Conservation (phyloP, 1,140 invertebrate species). For the Brachystomella parvula region DNA sequence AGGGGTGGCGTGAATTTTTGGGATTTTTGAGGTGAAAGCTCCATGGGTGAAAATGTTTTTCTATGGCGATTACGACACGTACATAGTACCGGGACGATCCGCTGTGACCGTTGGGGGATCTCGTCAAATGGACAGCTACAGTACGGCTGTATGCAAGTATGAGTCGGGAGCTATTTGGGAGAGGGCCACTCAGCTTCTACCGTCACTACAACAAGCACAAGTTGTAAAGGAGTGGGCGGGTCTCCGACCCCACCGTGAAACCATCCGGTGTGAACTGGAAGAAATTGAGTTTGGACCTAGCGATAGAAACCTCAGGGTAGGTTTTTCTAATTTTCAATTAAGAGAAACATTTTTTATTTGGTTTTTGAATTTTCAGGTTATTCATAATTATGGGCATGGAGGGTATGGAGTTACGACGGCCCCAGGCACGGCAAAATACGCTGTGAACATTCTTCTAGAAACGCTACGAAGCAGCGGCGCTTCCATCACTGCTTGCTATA, state of each 20-base stretch:
- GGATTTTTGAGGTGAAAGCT: slow-evolving; percentile 69
- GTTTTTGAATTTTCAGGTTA: slow-evolving; percentile 47
- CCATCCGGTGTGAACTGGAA: slow-evolving; percentile 29
- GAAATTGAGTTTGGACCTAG: slow-evolving; percentile 9
- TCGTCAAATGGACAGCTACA: slow-evolving; percentile 69
- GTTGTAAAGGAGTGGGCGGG: slow-evolving; percentile 59
- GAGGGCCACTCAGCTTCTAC: slow-evolving; percentile 61
- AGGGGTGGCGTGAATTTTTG: slow-evolving; percentile 22
- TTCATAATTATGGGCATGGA: slow-evolving; percentile 90
- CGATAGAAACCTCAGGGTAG: slow-evolving; percentile 9
- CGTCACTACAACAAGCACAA: slow-evolving; percentile 55
- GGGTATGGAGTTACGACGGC: slow-evolving; percentile 80
- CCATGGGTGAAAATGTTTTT: slow-evolving; percentile 84
- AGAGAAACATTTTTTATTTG: background rate
- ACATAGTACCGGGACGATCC: slow-evolving; percentile 71
- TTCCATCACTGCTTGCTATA: slow-evolving; percentile 7
- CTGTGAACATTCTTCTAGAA: slow-evolving; percentile 58
- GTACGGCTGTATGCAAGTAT: slow-evolving; percentile 56
- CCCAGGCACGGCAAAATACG: slow-evolving; percentile 72
- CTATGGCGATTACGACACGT: slow-evolving; percentile 73
- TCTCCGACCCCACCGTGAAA: slow-evolving; percentile 26
- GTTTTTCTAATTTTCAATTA: background rate
- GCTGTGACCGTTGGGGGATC: slow-evolving; percentile 71
- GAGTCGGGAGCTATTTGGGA: slow-evolving; percentile 66
- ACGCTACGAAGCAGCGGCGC: slow-evolving; percentile 1